These are phyloP conservation scores for Nasonovia ribisnigri DNA, from an alignment of 2,888 invertebrate genomes.

Conservation along the genomic window DNA sequence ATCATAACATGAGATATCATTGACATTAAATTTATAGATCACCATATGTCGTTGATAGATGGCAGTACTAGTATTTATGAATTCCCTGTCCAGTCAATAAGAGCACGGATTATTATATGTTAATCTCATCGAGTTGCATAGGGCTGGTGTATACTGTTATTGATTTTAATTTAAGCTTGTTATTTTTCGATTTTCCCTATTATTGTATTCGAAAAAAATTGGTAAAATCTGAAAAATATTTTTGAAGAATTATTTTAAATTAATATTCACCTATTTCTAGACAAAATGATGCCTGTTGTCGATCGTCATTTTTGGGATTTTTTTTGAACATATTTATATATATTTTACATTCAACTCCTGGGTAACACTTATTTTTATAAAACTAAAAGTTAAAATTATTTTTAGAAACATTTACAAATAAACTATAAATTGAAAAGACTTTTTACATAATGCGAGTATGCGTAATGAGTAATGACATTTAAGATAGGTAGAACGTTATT, in stretches of 20 bases:
- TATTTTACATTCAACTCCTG: neutral
- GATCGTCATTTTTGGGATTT: neutral
- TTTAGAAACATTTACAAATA: neutral
- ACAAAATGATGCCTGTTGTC: neutral
- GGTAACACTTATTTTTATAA: neutral
- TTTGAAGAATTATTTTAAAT: neutral
- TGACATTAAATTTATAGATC: too few species aligned
- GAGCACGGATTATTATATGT: too few species aligned
- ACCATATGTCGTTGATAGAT: too few species aligned
- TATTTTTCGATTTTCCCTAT: neutral
- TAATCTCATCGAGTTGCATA: too few species aligned
- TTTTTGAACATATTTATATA: neutral
- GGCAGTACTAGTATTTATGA: too few species aligned
- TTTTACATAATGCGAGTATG: neutral
- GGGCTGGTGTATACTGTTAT: neutral
- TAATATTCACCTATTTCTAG: neutral
- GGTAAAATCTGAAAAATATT: neutral
- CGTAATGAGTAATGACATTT: neutral
- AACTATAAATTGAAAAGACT: neutral
- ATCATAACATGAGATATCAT: too few species aligned
- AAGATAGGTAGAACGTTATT: neutral
- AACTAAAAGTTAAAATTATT: neutral
- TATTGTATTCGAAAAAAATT: neutral
- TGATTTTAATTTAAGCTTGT: neutral
- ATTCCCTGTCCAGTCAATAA: too few species aligned